Percentiles rank a stretch among this genome's conserved stretches.
Conservation (phyloP, 2,888 invertebrate species). For the Meloe dianella region DNA sequence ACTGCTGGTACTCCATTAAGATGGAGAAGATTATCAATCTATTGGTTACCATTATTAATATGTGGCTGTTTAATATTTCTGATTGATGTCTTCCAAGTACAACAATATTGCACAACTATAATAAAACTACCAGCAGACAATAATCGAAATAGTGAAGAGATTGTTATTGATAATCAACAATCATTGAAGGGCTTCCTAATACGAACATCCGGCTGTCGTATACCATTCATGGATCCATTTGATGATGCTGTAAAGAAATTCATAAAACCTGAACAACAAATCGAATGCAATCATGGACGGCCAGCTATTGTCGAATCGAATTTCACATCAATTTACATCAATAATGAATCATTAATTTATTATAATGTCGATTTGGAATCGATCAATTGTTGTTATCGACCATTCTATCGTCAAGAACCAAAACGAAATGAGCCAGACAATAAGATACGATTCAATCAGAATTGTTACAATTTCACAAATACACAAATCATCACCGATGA, state of each 20-base stretch:
- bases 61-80: slow-evolving; percentile 46
- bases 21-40: slow-evolving; percentile 40
- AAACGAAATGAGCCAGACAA: slow-evolving; percentile 61
- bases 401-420: slow-evolving; percentile 64
- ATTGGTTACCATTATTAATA: slow-evolving; percentile 45
- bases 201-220: slow-evolving; percentile 70
- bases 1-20: slow-evolving; percentile 29
- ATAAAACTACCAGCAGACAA: slow-evolving; percentile 13
- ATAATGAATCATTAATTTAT: slow-evolving; percentile 58
- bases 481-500: slow-evolving; percentile 64
- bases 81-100: slow-evolving; percentile 49
- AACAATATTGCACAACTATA: slow-evolving; percentile 29
- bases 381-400: slow-evolving; percentile 68
- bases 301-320: slow-evolving; percentile 66
- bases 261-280: slow-evolving; percentile 60
- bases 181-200: slow-evolving; percentile 51
- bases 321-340: slow-evolving; percentile 65
- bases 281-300: slow-evolving; percentile 63
- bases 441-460: slow-evolving; percentile 59
- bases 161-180: slow-evolving; percentile 14
- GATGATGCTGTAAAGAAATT: slow-evolving; percentile 65
- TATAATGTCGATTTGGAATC: slow-evolving; percentile 61
- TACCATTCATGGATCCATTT: slow-evolving; percentile 69
- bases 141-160: background rate
- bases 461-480: slow-evolving; percentile 62